Conservation (phyloP, 2,113 vertebrate genomes). For the Stegostoma tigrinum region DNA sequence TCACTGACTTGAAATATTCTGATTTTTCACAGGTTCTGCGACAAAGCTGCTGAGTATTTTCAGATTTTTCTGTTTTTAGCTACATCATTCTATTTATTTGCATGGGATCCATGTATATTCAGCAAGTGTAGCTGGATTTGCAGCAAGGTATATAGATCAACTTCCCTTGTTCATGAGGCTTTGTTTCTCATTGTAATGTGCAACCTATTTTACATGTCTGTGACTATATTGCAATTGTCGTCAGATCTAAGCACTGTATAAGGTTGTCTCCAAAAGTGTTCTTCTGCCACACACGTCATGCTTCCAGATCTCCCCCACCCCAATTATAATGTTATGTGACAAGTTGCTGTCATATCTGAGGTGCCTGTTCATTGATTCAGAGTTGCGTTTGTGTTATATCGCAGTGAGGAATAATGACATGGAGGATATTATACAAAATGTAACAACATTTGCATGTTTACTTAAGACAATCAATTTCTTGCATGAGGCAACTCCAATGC, state of each 20-base stretch:
- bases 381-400: background rate
- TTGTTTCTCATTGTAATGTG: background rate
- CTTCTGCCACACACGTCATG: background rate
- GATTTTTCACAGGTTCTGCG: too few relatives aligned
- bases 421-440: background rate
- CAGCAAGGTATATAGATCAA: background rate
- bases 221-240: background rate
- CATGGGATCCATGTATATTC: background rate
- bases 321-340: background rate
- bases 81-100: too few relatives aligned
- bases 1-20: too few relatives aligned
- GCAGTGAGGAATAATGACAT: background rate
- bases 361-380: background rate
- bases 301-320: background rate
- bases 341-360: background rate
- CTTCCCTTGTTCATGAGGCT: background rate
- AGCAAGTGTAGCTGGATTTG: background rate
- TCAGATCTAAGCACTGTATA: background rate
- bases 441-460: background rate
- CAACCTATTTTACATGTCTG: background rate
- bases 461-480: background rate
- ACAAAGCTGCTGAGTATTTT: too few relatives aligned
- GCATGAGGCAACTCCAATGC: background rate
- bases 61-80: too few relatives aligned
- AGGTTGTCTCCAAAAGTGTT: background rate